phyloP scores from a whole-genome alignment of 1,140 invertebrate species.

The Intoshia linei region DNA sequence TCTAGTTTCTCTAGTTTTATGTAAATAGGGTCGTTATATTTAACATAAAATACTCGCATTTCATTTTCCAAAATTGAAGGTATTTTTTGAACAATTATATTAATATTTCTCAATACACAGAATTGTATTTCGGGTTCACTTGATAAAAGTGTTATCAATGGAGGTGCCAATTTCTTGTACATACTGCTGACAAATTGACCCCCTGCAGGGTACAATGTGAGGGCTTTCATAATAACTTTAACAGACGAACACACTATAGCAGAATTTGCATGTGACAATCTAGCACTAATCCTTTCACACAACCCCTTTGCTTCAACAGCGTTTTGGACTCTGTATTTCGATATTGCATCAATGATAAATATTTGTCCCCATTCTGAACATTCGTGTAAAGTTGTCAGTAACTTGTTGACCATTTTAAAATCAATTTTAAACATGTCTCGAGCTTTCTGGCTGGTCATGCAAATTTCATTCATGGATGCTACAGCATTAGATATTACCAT shows the following conservation, averaged over 20 bases:
- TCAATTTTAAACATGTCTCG: slow-evolving; percentile 78
- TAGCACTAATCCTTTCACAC: slow-evolving; percentile 79
- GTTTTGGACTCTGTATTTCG: slow-evolving; percentile 81
- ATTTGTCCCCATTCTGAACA: slow-evolving; percentile 50
- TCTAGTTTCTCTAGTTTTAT: slow-evolving; percentile 95
- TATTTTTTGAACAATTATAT: slow-evolving; percentile 89
- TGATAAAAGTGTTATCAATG: slow-evolving; percentile 79
- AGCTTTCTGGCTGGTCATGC: slow-evolving; percentile 66
- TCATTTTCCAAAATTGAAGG: slow-evolving; percentile 97
- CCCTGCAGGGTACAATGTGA: slow-evolving; percentile 24
- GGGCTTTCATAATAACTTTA: slow-evolving; percentile 32
- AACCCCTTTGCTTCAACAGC: slow-evolving; percentile 95
- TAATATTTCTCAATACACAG: slow-evolving; percentile 85
- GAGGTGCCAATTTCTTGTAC: slow-evolving; percentile 80
- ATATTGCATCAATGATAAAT: slow-evolving; percentile 83
- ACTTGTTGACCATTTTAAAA: slow-evolving; percentile 78
- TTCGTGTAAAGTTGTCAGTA: slow-evolving; percentile 84
- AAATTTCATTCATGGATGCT: slow-evolving; percentile 84
- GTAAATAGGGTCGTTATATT: slow-evolving; percentile 99
- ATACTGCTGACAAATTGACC: slow-evolving; percentile 67
- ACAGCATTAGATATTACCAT: slow-evolving; percentile 99
- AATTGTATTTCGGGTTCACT: slow-evolving; percentile 96
- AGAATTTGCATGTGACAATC: slow-evolving; percentile 88
- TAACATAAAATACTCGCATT: slow-evolving; percentile 99
- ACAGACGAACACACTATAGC: slow-evolving; percentile 95